Conservation (phyloP, 2,888 invertebrate genomes). For the Trachelus stipa region DNA sequence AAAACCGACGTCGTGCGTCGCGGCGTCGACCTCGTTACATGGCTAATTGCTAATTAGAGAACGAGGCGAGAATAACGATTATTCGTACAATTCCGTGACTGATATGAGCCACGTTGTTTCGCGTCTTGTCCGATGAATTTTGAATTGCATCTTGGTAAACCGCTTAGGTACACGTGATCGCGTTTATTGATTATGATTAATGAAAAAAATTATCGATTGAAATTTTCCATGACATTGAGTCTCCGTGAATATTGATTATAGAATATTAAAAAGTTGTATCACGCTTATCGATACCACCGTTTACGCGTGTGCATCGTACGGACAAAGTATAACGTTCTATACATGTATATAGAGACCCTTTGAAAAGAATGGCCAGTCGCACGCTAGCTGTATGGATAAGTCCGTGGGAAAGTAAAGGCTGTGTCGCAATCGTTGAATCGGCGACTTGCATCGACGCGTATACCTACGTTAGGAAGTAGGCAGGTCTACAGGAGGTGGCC, state of each 20-base stretch:
- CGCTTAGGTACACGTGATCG: not conserved
- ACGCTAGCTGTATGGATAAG: not conserved
- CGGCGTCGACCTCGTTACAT: not conserved
- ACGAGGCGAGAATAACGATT: not conserved
- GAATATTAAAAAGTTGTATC: too few relatives aligned
- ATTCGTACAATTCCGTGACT: not conserved
- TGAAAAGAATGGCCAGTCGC: not conserved
- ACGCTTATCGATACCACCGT: too few relatives aligned
- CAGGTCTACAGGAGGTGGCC: not conserved
- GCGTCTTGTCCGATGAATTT: not conserved
- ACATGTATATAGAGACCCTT: not conserved
- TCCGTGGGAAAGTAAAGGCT: not conserved
- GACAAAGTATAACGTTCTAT: not conserved
- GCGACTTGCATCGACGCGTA: not conserved
- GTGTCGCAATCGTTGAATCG: not conserved
- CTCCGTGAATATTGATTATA: too few relatives aligned
- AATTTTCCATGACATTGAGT: not conserved
- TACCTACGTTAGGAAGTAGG: not conserved
- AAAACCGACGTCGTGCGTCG: not conserved
- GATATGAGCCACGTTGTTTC: too few relatives aligned
- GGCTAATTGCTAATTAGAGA: constrained; percentile 1
- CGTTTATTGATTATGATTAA: not conserved
- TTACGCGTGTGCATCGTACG: not conserved
- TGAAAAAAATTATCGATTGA: not conserved
- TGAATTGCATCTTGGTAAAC: not conserved